phyloP scores from a whole-genome alignment of 2,888 invertebrate species.

The Lysandra coridon region DNA sequence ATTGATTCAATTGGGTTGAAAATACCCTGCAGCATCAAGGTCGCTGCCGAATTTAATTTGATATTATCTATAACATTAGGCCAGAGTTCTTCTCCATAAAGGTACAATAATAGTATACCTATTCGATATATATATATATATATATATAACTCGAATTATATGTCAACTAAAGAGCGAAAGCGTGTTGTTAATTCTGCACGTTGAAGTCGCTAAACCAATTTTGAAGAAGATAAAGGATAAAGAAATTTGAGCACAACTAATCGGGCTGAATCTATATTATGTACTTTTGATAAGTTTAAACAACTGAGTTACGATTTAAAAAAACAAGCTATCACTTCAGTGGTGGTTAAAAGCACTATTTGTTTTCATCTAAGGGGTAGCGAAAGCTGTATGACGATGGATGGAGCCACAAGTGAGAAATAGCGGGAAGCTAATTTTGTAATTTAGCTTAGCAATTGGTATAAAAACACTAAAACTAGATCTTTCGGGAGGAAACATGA shows the following conservation, averaged over 20 bases:
- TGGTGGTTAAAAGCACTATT: neutral
- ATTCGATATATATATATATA: no score
- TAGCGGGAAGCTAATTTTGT: neutral
- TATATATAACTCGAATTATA: no score
- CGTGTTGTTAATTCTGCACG: no score
- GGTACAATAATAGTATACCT: no score
- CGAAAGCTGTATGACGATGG: constrained; percentile 8
- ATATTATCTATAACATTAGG: neutral
- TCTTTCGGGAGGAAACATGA: neutral
- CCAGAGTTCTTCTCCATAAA: neutral
- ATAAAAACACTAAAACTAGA: neutral
- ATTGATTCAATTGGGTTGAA: neutral
- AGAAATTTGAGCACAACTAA: no score
- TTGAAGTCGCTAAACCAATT: no score
- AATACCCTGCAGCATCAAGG: neutral
- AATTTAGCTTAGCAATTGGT: neutral
- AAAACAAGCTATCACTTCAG: neutral
- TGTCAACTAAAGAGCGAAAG: no score
- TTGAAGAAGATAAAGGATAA: no score
- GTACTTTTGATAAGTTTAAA: no score
- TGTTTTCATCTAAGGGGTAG: neutral
- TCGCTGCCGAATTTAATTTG: neutral
- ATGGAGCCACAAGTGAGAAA: constrained; percentile 1
- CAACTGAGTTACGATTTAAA: neutral
- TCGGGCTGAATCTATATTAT: no score